Percentiles rank a stretch among this genome's conserved stretches.
phyloP scores from a whole-genome alignment of 2,113 vertebrate genomes.

The Pipa parva region DNA sequence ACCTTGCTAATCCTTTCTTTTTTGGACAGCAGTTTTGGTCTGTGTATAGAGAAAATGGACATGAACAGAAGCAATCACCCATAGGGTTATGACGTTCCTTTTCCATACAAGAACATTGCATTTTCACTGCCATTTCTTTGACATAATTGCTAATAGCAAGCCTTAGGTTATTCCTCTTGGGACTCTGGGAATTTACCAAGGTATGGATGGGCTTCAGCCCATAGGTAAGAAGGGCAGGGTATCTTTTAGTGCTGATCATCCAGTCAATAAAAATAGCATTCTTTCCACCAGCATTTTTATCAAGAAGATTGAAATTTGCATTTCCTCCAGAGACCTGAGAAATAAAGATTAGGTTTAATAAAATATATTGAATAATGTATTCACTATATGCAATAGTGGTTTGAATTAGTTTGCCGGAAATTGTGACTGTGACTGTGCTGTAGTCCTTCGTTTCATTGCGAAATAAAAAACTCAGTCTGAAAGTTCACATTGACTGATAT shows the following conservation, averaged over 20 bases:
- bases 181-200: slow-evolving; percentile 45
- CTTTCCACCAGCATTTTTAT: too few relatives aligned
- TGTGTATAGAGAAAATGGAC: slow-evolving; percentile 51
- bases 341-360: not conserved
- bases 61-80: slow-evolving; percentile 67
- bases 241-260: slow-evolving; percentile 52
- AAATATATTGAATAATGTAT: too few relatives aligned
- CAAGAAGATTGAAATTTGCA: slow-evolving; percentile 2
- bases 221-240: slow-evolving; percentile 67
- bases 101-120: slow-evolving; percentile 49
- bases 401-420: too few relatives aligned
- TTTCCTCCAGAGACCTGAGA: slow-evolving; percentile 47
- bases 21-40: slow-evolving; percentile 69
- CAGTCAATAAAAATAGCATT: slow-evolving; percentile 64
- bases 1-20: slow-evolving; percentile 58
- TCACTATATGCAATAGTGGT: too few relatives aligned
- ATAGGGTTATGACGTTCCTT: slow-evolving; percentile 50
- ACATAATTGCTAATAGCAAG: slow-evolving; percentile 61
- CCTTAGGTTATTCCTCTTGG: slow-evolving; percentile 53
- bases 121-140: slow-evolving; percentile 33
- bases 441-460: too few relatives aligned
- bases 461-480: too few relatives aligned
- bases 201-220: slow-evolving; percentile 68
- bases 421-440: too few relatives aligned
- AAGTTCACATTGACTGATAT: too few relatives aligned